Evolutionary conservation across 2,888 invertebrate genomes (phyloP), one percentile per base, ranked within the genome.

Genomic region (Amorpha juglandis): DNA sequence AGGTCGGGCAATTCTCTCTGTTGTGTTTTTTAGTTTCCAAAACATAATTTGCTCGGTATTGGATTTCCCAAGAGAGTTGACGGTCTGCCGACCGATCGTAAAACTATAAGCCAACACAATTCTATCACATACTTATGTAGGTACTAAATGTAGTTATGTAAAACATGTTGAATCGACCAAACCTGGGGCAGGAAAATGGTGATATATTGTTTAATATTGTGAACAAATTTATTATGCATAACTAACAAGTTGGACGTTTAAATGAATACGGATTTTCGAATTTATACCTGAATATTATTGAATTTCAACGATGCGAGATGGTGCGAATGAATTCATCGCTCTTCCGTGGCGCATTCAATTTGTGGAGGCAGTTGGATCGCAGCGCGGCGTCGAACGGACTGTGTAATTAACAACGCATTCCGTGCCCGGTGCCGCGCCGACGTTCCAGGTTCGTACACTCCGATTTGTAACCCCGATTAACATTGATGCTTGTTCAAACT

Each of bases 401-500:
- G 45, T 78, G 79, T 83, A 84, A 86, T 87, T 87, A 87, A 83
- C 80, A 82, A 76, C 72, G 76, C 77, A 84, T 87, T 80, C 80
- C 74, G 68, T 73, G 69, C 72, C 72, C 74, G 70, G 70, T 68
- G 71, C 71, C 73, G 70, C 7, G 42, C 42, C 42, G 42, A 69
- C 69, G 77, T 77, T 75, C 76, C 75, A 76, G 77, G 72, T 78
- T 69, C 74, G 64, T 38, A 11, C 9, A 51, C 38, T 19, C 35
- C 19, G 51, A 63, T 62, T 66, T 62, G 52, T 52, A 42, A 52
- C 33, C 68, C 69, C 58, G 70, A 69, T 70, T 71, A 76, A 27
- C 11, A 55, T 33, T 33, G 47, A 12, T 6, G 19, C 42, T 19
- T 58, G 38, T 11, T 14, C 6, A 6, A 52, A 27, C 27, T 27